phyloP scores from a whole-genome alignment of 2,797 vertebrate genomes.

The Dryobates pubescens region DNA sequence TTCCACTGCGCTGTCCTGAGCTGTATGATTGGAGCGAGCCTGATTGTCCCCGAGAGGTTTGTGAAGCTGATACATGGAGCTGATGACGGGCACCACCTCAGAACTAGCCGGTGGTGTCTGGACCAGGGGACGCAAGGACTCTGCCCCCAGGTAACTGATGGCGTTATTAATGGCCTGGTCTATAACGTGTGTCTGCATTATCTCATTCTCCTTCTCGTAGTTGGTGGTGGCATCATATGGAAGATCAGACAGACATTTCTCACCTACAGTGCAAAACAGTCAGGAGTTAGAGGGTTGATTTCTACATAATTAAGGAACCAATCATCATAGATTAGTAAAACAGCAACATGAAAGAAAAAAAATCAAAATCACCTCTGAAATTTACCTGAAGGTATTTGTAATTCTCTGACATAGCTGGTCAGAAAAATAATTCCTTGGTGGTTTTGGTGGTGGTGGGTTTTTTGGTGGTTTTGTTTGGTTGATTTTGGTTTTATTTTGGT shows the following conservation, averaged over 20 bases:
- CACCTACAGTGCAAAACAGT: slow-evolving; percentile 81
- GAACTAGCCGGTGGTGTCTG: slow-evolving; percentile 90
- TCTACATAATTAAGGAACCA: neutral
- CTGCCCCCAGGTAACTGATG: slow-evolving; percentile 96
- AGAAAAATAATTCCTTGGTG: neutral
- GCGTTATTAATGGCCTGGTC: slow-evolving; percentile 99
- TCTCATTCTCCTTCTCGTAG: slow-evolving; percentile 86
- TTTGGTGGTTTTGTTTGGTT: neutral
- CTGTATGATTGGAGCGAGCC: slow-evolving; percentile 79
- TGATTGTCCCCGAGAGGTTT: slow-evolving; percentile 82
- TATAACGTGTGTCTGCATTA: slow-evolving; percentile 96
- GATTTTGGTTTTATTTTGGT: rapidly evolving
- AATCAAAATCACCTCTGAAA: neutral
- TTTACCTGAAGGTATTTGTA: neutral
- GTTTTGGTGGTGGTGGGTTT: too few species aligned
- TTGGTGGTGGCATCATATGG: slow-evolving; percentile 85
- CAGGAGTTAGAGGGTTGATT: neutral
- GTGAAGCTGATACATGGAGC: slow-evolving; percentile 89
- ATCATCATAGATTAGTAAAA: neutral
- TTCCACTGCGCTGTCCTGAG: slow-evolving; percentile 93
- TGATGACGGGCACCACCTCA: slow-evolving; percentile 82
- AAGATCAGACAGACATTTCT: slow-evolving; percentile 91
- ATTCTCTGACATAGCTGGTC: neutral
- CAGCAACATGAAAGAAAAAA: neutral
- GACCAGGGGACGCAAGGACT: slow-evolving; percentile 93